These are phyloP conservation scores for Cynopterus brachyotis DNA, from an alignment of 2,113 vertebrate species.

Conservation along the genomic window DNA sequence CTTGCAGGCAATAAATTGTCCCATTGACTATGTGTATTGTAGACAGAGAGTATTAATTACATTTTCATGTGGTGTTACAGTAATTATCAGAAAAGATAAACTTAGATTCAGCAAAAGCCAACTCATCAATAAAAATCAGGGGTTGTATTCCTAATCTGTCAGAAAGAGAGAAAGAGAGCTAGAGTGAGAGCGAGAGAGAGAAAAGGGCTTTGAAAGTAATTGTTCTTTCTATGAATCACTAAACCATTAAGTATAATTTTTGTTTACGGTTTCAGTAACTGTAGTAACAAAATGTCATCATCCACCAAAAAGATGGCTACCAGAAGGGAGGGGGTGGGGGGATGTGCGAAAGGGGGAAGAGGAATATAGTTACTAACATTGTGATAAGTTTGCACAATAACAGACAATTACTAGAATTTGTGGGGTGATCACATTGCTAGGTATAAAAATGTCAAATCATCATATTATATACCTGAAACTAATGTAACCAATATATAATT, in stretches of 20 bases:
- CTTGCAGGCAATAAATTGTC: background rate
- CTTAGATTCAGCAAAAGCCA: conserved; percentile 25
- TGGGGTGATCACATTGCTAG: too few species aligned
- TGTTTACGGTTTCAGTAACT: background rate
- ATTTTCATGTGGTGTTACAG: background rate
- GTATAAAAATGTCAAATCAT: too few species aligned
- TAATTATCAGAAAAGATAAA: conserved; percentile 38
- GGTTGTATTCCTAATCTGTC: background rate
- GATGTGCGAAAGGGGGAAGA: too few species aligned
- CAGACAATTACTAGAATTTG: too few species aligned
- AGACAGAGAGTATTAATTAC: conserved; percentile 9
- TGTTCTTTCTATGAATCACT: background rate
- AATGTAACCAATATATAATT: too few species aligned
- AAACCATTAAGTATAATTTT: conserved; percentile 32
- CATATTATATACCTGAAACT: too few species aligned
- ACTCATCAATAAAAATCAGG: conserved; percentile 13
- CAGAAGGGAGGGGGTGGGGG: too few species aligned
- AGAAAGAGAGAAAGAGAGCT: background rate
- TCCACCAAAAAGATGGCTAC: too few species aligned
- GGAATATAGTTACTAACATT: too few species aligned
- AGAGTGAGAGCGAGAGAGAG: background rate
- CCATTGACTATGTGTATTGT: background rate
- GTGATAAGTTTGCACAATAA: too few species aligned
- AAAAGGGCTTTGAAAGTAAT: background rate
- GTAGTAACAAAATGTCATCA: background rate